Evolutionary conservation across 2,888 invertebrate species (phyloP).

Genomic region (Dicycla oo): DNA sequence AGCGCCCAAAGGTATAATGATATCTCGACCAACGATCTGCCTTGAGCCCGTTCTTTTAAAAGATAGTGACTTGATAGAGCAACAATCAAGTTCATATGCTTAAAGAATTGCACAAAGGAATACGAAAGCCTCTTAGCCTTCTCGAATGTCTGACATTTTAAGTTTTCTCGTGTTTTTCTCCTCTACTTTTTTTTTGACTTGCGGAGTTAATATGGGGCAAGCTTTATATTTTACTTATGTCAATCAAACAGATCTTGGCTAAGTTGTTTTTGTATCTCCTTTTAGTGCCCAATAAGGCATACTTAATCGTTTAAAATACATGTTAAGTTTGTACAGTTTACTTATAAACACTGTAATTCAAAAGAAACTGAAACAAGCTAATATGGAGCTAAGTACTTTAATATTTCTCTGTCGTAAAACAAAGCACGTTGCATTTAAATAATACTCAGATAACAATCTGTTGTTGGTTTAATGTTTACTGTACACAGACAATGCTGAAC

Average conservation of each 20-base stretch:
- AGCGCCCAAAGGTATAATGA: conserved; percentile 49
- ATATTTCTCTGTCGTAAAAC: conserved; percentile 44
- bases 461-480: conserved; percentile 26
- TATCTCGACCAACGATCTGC: conserved; percentile 51
- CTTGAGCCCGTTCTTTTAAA: conserved; percentile 29
- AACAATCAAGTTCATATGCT: conserved; percentile 51
- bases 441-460: conserved; percentile 32
- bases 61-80: conserved; percentile 55
- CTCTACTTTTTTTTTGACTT: conserved; percentile 10
- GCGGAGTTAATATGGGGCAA: background rate
- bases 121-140: conserved; percentile 30
- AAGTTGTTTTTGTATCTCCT: background rate
- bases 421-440: conserved; percentile 34
- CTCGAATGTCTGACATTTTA: conserved; percentile 22
- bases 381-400: background rate
- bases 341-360: background rate
- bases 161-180: conserved; percentile 22
- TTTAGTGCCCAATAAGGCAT: background rate
- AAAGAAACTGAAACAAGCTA: conserved; percentile 11
- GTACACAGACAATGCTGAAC: conserved; percentile 31
- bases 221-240: conserved; percentile 27
- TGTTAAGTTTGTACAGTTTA: background rate
- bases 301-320: background rate
- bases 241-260: conserved; percentile 16
- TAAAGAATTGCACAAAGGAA: conserved; percentile 52